These are phyloP conservation scores for Diarsia mendica DNA, from an alignment of 2,888 invertebrate genomes.

Conservation along the genomic window DNA sequence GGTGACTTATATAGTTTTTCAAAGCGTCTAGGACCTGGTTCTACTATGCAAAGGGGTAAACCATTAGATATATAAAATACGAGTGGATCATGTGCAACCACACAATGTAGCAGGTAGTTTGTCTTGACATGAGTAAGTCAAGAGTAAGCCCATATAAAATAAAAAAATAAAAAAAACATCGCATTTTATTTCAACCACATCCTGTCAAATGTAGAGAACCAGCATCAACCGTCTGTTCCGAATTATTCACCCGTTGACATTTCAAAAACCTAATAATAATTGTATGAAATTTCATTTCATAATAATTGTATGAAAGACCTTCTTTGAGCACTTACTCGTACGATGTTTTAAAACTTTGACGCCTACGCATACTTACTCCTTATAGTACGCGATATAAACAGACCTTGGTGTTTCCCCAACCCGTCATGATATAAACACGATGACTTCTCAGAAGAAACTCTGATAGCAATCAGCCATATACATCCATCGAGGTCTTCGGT, in stretches of 20 bases:
- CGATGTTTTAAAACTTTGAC: slow-evolving; percentile 8
- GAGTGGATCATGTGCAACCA: background rate
- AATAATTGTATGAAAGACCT: slow-evolving; percentile 22
- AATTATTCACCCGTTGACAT: slow-evolving; percentile 21
- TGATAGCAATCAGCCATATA: slow-evolving; percentile 30
- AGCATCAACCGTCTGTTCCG: background rate
- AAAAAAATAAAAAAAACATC: too few relatives aligned
- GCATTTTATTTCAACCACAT: too few relatives aligned
- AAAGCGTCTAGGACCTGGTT: background rate
- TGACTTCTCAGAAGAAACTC: slow-evolving; percentile 44
- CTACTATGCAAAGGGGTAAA: background rate
- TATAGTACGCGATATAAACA: slow-evolving; percentile 19
- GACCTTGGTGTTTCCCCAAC: slow-evolving; percentile 40
- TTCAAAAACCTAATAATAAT: slow-evolving; percentile 24
- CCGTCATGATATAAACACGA: slow-evolving; percentile 13
- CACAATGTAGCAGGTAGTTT: background rate
- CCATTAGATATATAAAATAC: background rate
- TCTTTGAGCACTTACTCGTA: slow-evolving; percentile 16
- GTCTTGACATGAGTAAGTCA: too few relatives aligned
- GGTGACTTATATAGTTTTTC: background rate
- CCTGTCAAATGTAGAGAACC: too few relatives aligned
- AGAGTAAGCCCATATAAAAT: too few relatives aligned
- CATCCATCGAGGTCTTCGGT: slow-evolving; percentile 22
- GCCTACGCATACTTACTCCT: slow-evolving; percentile 37
- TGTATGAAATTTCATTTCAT: too few relatives aligned